Conservation (phyloP, 2,113 vertebrate genomes). For the Irena cyanogastra region DNA sequence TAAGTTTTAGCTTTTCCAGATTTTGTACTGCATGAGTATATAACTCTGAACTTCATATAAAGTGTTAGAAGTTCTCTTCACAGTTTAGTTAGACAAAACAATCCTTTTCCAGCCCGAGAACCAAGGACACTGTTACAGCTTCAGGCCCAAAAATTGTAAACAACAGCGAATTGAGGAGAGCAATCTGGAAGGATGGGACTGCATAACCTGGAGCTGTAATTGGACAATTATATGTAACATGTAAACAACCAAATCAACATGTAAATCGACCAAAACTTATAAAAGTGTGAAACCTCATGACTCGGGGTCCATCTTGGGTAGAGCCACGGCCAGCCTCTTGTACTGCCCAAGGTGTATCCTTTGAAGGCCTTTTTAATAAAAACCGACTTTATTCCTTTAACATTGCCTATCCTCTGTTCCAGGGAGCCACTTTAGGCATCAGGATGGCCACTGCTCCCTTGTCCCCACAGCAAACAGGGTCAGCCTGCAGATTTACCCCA, state of each 20-base stretch:
- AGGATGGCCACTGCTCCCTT: not conserved
- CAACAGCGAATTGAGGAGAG: not conserved
- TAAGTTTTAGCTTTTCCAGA: not conserved
- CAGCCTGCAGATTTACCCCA: not conserved
- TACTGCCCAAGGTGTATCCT: too few species aligned
- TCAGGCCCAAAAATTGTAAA: not conserved
- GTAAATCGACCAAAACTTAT: not conserved
- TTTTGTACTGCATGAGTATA: not conserved
- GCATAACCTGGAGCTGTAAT: not conserved
- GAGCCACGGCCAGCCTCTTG: accelerated
- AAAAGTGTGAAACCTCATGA: too few species aligned
- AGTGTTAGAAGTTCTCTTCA: not conserved
- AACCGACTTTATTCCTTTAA: not conserved
- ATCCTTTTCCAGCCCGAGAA: not conserved
- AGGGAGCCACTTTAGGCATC: not conserved
- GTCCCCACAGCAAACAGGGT: not conserved
- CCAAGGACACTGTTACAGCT: not conserved
- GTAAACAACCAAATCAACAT: not conserved
- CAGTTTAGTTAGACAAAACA: not conserved
- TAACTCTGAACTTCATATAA: not conserved
- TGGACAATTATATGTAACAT: too few species aligned
- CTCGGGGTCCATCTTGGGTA: accelerated
- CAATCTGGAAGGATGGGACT: not conserved
- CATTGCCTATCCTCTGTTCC: not conserved
- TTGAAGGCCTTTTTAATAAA: not conserved